Evolutionary conservation across 2,797 vertebrate genomes (phyloP).

Genomic region (Pseudocheirus occidentalis): DNA sequence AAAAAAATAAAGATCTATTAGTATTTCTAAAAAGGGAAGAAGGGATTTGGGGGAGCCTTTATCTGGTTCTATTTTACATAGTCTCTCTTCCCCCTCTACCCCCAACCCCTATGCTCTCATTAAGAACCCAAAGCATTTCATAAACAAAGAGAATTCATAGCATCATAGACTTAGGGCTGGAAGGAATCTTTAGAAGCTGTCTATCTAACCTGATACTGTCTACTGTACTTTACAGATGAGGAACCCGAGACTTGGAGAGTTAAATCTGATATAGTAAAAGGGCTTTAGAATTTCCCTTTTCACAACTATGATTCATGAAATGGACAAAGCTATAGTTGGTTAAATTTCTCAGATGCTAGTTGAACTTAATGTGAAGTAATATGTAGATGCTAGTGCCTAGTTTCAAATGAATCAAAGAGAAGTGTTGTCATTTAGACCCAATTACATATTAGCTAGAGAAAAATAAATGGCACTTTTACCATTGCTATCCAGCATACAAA

Average conservation of each 20-base stretch:
- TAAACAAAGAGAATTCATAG: background rate
- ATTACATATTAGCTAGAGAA: slow-evolving; percentile 32
- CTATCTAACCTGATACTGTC: background rate
- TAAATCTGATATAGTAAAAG: background rate
- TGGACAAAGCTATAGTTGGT: slow-evolving; percentile 13
- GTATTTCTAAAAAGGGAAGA: background rate
- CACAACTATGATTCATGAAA: background rate
- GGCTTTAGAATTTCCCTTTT: background rate
- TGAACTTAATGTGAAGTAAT: slow-evolving; percentile 13
- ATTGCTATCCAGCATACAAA: slow-evolving; percentile 35
- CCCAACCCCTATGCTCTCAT: background rate
- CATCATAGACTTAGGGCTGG: background rate
- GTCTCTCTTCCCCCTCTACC: too few species aligned
- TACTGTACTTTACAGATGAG: background rate
- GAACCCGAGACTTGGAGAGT: background rate
- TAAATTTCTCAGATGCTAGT: slow-evolving; percentile 17
- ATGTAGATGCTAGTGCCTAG: slow-evolving; percentile 28
- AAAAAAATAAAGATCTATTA: background rate
- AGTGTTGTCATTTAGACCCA: slow-evolving; percentile 3
- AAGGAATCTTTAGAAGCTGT: background rate
- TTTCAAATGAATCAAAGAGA: slow-evolving; percentile 37
- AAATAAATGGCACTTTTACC: background rate
- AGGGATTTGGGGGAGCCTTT: background rate
- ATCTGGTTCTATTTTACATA: background rate
- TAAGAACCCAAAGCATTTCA: background rate